Evolutionary conservation across 2,888 invertebrate species (phyloP).

Genomic region (Linyphia triangularis): DNA sequence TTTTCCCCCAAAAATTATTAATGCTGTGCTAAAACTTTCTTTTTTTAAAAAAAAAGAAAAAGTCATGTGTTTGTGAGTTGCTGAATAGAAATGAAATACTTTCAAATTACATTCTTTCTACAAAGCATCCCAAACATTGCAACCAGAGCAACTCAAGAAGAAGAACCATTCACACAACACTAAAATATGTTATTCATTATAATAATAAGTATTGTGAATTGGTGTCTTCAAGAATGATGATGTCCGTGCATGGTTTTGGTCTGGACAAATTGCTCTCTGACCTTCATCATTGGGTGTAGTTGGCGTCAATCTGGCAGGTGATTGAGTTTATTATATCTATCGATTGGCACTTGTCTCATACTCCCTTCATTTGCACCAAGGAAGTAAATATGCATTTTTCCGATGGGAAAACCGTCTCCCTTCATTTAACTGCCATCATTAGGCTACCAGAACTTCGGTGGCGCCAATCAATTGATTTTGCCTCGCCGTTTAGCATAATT

Average conservation of each 20-base stretch:
- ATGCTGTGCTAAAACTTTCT: too few relatives aligned
- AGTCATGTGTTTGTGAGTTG: too few relatives aligned
- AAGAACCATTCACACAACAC: too few relatives aligned
- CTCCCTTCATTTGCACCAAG: neutral
- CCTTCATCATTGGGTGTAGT: slow-evolving; percentile 22
- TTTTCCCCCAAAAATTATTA: too few relatives aligned
- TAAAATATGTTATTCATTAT: too few relatives aligned
- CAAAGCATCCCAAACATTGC: too few relatives aligned
- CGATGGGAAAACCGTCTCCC: slow-evolving; percentile 9
- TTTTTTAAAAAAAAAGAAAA: too few relatives aligned
- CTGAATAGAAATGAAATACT: too few relatives aligned
- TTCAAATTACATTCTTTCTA: too few relatives aligned
- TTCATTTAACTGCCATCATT: neutral
- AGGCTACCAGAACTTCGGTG: neutral
- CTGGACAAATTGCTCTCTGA: neutral
- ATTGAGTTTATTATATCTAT: neutral
- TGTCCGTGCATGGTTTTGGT: neutral
- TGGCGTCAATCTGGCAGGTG: neutral
- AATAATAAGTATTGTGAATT: too few relatives aligned
- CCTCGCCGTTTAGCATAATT: neutral
- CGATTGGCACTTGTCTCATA: neutral
- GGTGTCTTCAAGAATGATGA: neutral
- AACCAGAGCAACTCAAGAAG: too few relatives aligned
- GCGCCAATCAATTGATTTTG: neutral
- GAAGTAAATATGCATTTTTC: neutral